Base-by-base conservation (phyloP, 2,797 vertebrate genomes). In the Pempheris klunzingeri region DNA sequence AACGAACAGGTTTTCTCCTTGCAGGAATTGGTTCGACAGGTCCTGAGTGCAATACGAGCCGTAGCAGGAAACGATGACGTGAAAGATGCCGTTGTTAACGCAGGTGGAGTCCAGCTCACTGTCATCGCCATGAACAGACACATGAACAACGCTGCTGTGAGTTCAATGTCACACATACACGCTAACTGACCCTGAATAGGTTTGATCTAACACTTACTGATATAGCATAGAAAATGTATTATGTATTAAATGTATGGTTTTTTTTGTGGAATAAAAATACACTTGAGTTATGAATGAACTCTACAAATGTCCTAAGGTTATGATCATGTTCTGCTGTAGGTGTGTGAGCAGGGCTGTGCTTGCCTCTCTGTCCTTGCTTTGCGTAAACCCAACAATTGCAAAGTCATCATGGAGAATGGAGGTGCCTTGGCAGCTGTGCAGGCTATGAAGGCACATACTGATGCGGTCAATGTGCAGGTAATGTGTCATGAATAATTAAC, bases 1-100 rank as follows among this genome's bases (percentile, higher is more conserved):
- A 41, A 44, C 77, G 14, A 78, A 34, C 24, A 39, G 9, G 0
- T 54, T 77, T 74, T 71, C 7, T 66, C 5, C 0, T 46, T 32
- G 0, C 87, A 99, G 98, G 98, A 98, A 11, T 93, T 99, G 61
- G 96, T 97, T 71, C 96, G 93, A 66, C 97, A 99, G 87, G 95
- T 97, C 47, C 89, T 99, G 0, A 92, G 95, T 0, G 96, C 96
- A 9, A 87, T 99, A 81, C 91, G 95, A 44, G 97, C 97, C 0
- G 82, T 99, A 0, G 97, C 98, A 0, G 97, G 97, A 54, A 99
- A 99, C 0, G 98, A 99, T 0, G 97, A 98, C 0, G 98, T 99
- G 60, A 99, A 99, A 66, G 98, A 99, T 0, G 95, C 96, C 20
- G 94, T 97, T 0, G 96, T 97, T 5, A 94, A 57, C 0, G 94